Evolutionary conservation across 2,113 vertebrate genomes (phyloP).

Genomic region (Catagonus wagneri): DNA sequence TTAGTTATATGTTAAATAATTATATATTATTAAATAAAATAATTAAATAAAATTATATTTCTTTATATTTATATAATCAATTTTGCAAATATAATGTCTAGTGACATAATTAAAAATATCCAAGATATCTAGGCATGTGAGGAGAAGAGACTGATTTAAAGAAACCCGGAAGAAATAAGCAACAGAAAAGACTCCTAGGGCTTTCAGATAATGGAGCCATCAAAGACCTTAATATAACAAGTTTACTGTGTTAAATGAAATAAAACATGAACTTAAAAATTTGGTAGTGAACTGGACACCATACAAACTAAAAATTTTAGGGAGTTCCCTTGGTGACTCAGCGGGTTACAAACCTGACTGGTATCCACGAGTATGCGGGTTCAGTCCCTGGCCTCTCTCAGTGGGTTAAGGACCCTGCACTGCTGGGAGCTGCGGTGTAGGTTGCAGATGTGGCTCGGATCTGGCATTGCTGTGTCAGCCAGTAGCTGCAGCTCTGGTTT

Average conservation of each 20-base stretch:
- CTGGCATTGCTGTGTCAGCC: no score
- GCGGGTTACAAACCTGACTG: no score
- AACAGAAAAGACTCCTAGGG: not conserved
- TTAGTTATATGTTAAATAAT: not conserved
- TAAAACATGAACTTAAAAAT: not conserved
- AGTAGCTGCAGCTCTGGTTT: no score
- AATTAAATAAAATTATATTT: no score
- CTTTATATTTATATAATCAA: not conserved
- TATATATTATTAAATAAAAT: no score
- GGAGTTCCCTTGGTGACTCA: no score
- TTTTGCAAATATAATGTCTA: not conserved
- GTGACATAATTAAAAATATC: not conserved
- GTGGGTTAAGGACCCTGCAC: no score
- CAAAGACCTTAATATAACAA: not conserved
- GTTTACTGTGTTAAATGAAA: not conserved
- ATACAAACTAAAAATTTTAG: not conserved
- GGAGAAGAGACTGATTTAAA: not conserved
- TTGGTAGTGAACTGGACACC: not conserved
- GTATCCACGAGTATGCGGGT: no score
- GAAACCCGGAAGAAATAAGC: not conserved
- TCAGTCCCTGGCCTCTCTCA: no score
- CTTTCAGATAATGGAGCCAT: not conserved
- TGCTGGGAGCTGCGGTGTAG: no score
- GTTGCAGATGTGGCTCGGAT: no score
- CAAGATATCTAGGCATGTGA: not conserved